phyloP scores from a whole-genome alignment of 1,140 invertebrate species.

The Trichogramma pretiosum region DNA sequence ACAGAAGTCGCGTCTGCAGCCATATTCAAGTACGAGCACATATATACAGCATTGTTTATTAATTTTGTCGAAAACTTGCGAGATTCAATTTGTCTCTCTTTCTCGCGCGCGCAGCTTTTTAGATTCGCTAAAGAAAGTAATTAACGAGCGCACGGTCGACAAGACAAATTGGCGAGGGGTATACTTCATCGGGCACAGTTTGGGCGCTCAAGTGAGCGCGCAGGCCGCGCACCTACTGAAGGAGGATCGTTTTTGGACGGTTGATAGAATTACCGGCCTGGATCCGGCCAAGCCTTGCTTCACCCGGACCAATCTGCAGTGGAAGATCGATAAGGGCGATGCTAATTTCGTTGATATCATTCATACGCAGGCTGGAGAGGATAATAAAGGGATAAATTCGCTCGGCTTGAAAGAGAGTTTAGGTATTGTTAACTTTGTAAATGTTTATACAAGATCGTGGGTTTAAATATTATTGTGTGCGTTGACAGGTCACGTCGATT shows the following conservation, averaged over 20 bases:
- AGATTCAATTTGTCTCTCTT: too few species aligned
- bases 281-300: slow-evolving; percentile 64
- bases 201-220: slow-evolving; percentile 16
- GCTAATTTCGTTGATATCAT: slow-evolving; percentile 63
- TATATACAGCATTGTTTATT: too few species aligned
- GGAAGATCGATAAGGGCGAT: slow-evolving; percentile 49
- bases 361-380: slow-evolving; percentile 46
- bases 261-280: slow-evolving; percentile 45
- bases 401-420: slow-evolving; percentile 10
- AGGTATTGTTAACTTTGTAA: too few species aligned
- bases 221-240: slow-evolving; percentile 10
- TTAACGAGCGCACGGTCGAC: too few species aligned
- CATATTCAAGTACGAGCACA: slow-evolving; percentile 11
- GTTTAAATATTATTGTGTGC: too few species aligned
- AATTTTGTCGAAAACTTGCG: too few species aligned
- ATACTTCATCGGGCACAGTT: slow-evolving; percentile 16
- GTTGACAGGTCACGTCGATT: slow-evolving; percentile 13
- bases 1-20: slow-evolving; percentile 1
- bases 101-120: too few species aligned
- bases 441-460: too few species aligned
- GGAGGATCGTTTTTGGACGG: slow-evolving; percentile 7
- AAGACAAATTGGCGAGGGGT: background rate
- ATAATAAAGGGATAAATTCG: slow-evolving; percentile 1
- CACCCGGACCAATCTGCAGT: slow-evolving; percentile 33
- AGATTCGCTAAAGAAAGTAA: too few species aligned